Evolutionary conservation across 2,888 invertebrate species (phyloP), one percentile per base, ranked within the genome.

Genomic region (Neoaliturus tenellus): DNA sequence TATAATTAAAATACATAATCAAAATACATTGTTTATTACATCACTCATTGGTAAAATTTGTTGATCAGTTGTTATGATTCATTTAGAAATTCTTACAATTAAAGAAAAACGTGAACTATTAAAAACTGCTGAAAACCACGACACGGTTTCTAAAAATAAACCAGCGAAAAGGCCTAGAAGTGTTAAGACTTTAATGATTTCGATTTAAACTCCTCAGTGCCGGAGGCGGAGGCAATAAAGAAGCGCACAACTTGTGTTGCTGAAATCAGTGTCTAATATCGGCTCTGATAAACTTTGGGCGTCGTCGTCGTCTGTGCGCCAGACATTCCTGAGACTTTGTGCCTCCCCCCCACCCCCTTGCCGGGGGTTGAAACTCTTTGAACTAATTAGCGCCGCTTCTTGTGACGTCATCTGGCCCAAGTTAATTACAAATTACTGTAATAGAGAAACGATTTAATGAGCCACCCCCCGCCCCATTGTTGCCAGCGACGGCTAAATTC

Each of bases 391-490:
- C 71, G 71, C 81, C 81, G 44, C 81, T 69, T 33, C 69, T 39
- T 71, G 71, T 73, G 82, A 82, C 82, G 82, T 73, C 82, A 44
- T 25, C 58, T 25, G 58, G 85, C 85, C 87, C 85, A 88, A 89
- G 88, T 89, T 89, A 89, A 89, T 89, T 89, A 89, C 89, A 89
- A 89, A 89, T 89, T 88, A 88, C 88, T 88, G 88, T 89, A 89
- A 89, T 89, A 88, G 89, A 89, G 89, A 88, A 89, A 89, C 87
- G 89, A 89, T 89, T 89, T 89, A 89, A 89, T 89, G 89, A 89
- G 88, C 87, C 82, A 85, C 82, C 81, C 84, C 85, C 83, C 73
- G 67, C 73, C 82, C 84, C 62, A 58, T 82, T 78, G 62, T 71
- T 73, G 71, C 14, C 20, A 23, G 23, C 67, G 35, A 71, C 39